Conservation (phyloP, 2,113 vertebrate species). For the Cinclus mexicanus region DNA sequence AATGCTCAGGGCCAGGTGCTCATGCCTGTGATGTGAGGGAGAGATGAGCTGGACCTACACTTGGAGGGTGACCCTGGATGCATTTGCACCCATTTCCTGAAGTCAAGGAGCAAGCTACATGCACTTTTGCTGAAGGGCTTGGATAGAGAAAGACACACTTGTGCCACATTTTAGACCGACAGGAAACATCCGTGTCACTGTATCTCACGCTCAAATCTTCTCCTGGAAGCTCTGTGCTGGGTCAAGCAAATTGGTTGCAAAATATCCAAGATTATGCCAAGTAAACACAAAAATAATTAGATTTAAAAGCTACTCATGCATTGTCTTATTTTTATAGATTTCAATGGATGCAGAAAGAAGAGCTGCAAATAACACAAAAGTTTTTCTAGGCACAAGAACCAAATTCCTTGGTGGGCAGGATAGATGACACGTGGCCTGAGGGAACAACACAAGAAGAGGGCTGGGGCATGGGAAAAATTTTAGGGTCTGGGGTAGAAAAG, state of each 20-base stretch:
- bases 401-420: background rate
- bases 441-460: background rate
- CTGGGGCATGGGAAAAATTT: background rate
- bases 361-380: background rate
- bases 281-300: background rate
- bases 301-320: background rate
- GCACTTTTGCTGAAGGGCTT: background rate
- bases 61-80: background rate
- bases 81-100: background rate
- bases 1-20: fast-evolving
- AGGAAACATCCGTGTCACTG: background rate
- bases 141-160: background rate
- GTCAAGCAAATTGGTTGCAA: background rate
- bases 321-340: background rate
- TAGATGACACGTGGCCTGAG: background rate
- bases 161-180: background rate
- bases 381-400: background rate
- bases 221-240: background rate
- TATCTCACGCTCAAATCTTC: background rate
- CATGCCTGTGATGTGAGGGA: background rate
- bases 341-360: background rate
- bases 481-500: background rate
- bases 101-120: background rate
- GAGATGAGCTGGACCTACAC: background rate
- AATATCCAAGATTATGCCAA: conserved; percentile 25